phyloP scores from a whole-genome alignment of 2,113 vertebrate genomes.

The Entelurus aequoreus region DNA sequence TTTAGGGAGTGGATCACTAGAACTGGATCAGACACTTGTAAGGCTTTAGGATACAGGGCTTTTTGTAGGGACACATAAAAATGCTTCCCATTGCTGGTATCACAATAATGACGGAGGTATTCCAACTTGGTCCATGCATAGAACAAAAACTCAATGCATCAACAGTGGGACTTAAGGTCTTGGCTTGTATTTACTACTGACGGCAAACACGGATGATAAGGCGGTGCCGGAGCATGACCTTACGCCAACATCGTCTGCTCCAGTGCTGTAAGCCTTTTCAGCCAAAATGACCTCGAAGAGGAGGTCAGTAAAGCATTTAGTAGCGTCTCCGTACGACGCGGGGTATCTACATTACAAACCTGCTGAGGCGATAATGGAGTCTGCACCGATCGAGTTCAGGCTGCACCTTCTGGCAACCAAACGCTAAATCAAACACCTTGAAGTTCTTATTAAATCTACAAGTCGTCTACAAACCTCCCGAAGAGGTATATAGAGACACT shows the following conservation, averaged over 20 bases:
- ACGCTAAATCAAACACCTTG: slow-evolving; percentile 31
- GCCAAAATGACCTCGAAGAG: slow-evolving; percentile 30
- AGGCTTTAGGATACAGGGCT: slow-evolving; percentile 6
- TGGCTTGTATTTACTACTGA: slow-evolving; percentile 10
- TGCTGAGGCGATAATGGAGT: slow-evolving; percentile 4
- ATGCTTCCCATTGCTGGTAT: slow-evolving; percentile 58
- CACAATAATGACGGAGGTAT: slow-evolving; percentile 32
- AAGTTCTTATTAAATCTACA: slow-evolving; percentile 33
- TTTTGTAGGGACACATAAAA: slow-evolving; percentile 5
- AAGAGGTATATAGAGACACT: slow-evolving; percentile 38
- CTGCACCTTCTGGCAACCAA: slow-evolving; percentile 20
- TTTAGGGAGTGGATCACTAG: slow-evolving; percentile 40
- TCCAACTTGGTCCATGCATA: slow-evolving; percentile 1
- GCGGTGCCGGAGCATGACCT: slow-evolving; percentile 14
- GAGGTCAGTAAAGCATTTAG: slow-evolving; percentile 23
- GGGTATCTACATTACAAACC: slow-evolving; percentile 19
- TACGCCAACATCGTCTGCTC: slow-evolving; percentile 9
- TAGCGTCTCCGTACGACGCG: background rate
- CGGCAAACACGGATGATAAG: slow-evolving; percentile 12
- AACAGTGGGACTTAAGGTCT: background rate
- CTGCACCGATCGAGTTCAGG: slow-evolving; percentile 10
- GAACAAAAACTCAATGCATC: slow-evolving; percentile 9
- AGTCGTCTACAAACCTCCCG: slow-evolving; percentile 33
- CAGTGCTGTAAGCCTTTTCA: slow-evolving; percentile 15
- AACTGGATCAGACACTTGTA: slow-evolving; percentile 37